A percentile compares a stretch with the other conserved stretches of the same genome.
Evolutionary conservation across 2,113 vertebrate species (phyloP).

Genomic region (Carlito syrichta): DNA sequence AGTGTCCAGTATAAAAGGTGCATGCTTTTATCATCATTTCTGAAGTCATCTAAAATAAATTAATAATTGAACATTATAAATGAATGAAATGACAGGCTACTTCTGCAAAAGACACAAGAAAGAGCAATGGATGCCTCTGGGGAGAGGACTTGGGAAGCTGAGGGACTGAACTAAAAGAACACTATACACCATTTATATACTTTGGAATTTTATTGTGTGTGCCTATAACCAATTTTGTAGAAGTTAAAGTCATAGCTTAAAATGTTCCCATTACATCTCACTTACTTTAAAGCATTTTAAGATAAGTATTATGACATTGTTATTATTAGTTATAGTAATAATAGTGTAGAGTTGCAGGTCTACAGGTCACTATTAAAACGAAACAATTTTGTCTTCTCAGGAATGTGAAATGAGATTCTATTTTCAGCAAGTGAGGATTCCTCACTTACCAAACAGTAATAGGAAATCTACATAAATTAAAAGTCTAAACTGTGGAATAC

Average conservation of each 20-base stretch:
- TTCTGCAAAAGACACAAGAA: background rate
- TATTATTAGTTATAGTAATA: background rate
- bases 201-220: background rate
- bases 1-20: slow-evolving; percentile 74
- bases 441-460: background rate
- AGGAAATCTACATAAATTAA: background rate
- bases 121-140: background rate
- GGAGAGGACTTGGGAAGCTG: background rate
- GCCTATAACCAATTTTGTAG: background rate
- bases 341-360: background rate
- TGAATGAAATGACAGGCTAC: background rate
- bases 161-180: background rate
- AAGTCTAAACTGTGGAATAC: background rate
- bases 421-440: background rate
- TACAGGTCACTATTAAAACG: slow-evolving; percentile 4
- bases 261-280: background rate
- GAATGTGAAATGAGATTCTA: background rate
- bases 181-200: background rate
- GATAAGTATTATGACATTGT: background rate
- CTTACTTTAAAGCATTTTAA: slow-evolving; percentile 28
- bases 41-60: slow-evolving; percentile 74
- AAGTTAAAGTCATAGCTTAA: background rate
- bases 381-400: background rate
- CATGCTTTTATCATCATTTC: slow-evolving; percentile 78
- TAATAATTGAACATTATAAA: slow-evolving; percentile 30